A percentile compares a stretch with the other conserved stretches of the same genome.
Evolutionary conservation across 2,113 vertebrate genomes (phyloP).

Genomic region (Carassius gibelio): DNA sequence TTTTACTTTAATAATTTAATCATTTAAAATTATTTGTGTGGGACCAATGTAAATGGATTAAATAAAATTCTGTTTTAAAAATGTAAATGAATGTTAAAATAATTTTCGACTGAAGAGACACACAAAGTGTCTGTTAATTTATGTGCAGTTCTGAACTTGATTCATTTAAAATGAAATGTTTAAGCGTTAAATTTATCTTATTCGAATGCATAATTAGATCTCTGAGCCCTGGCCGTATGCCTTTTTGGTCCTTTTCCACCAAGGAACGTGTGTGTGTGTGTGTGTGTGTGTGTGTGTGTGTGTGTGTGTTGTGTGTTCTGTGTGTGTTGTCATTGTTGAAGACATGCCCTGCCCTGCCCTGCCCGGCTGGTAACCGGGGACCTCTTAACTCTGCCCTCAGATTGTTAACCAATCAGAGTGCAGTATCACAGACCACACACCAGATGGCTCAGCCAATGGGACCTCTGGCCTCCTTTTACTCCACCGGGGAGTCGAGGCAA

Average conservation of each 20-base stretch:
- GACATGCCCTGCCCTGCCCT: slow-evolving; percentile 50
- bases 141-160: neutral
- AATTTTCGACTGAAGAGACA: neutral
- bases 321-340: slow-evolving; percentile 1
- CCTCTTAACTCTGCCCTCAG: slow-evolving; percentile 59
- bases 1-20: no score
- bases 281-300: neutral
- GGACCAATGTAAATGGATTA: no score
- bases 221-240: neutral
- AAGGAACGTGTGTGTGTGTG: slow-evolving; percentile 14
- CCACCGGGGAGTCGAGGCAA: slow-evolving; percentile 65
- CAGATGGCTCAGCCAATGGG: slow-evolving; percentile 66
- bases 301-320: neutral
- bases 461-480: slow-evolving; percentile 65
- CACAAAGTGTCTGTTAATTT: neutral
- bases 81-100: neutral
- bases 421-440: slow-evolving; percentile 47
- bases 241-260: slow-evolving; percentile 29
- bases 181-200: neutral
- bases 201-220: neutral
- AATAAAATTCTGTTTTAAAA: neutral
- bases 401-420: slow-evolving; percentile 45
- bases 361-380: slow-evolving; percentile 66
- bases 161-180: neutral
- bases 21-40: no score